Evolutionary conservation across 2,888 invertebrate genomes (phyloP), one percentile per base, ranked within the genome.

Genomic region (Gortyna flavago): DNA sequence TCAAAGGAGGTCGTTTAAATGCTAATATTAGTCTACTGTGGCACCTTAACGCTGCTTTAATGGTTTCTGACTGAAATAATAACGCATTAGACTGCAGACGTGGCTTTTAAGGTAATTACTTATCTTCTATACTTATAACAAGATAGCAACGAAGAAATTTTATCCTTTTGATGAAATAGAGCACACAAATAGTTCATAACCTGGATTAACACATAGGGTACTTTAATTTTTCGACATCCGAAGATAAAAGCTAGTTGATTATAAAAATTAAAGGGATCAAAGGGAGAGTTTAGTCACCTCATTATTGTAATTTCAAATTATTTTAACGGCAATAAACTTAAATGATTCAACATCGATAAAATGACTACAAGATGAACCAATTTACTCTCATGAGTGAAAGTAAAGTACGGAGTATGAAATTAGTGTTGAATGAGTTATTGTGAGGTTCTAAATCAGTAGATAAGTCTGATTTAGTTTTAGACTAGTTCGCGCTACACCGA

Each of bases 1-100:
- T 68, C 76, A 75, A 86, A 84, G 66, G 73, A 51, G 73, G 75
- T 87, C 77, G 71, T 86, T 79, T 75, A 71, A 41, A 83, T 79
- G 84, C 67, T 83, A 84, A 84, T 84, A 29, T 29, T 25, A 21
- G 72, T 67, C 75, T 75, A 65, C 67, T n/a, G n/a, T 65, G 44
- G 48, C 48, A n/a, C 16, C 59, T 68, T 48, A 67, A 51, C 61
- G 38, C 65, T 72, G 41, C 7, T 61, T 51, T 73, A 64, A 83
- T 74, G 62, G 54, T 41, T 59, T 68, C 59, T 71, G 54, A 35
- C 77, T 65, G 18, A 16, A 54, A 75, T 80, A 61, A 75, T 61
- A 54, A 29, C 35, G 35, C 51, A 59, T 72, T 79, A 65, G 18
- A 25, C 16, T 80, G 59, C 69, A 69, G 35, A 70, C 59, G 11